Conservation (phyloP, 2,888 invertebrate genomes). For the Hermaeophaga mercurialis region DNA sequence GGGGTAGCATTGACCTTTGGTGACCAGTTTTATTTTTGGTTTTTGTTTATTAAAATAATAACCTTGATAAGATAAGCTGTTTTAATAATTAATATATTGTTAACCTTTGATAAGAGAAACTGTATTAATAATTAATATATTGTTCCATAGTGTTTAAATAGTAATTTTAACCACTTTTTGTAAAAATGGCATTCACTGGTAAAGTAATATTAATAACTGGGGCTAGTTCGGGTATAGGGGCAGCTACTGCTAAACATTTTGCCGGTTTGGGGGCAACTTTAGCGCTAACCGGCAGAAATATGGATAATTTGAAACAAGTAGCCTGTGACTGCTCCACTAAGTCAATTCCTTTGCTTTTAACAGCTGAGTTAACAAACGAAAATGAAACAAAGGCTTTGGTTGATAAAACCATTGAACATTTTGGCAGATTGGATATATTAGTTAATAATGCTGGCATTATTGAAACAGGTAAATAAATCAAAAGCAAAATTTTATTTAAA, state of each 20-base stretch:
- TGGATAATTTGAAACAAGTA: conserved; percentile 68
- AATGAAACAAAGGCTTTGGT: conserved; percentile 73
- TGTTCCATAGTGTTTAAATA: too few species aligned
- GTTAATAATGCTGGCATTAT: conserved; percentile 83
- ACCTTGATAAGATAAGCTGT: too few species aligned
- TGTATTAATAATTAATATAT: too few species aligned
- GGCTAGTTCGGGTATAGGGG: conserved; percentile 86
- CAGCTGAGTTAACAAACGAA: conserved; percentile 77
- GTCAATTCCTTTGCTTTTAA: conserved; percentile 63
- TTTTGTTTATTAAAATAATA: too few species aligned
- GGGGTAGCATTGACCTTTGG: too few species aligned
- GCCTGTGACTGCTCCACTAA: conserved; percentile 62
- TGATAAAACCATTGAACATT: conserved; percentile 73
- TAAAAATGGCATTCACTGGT: conserved; percentile 63
- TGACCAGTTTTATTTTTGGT: too few species aligned
- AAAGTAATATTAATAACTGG: conserved; percentile 80
- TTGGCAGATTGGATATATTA: conserved; percentile 79
- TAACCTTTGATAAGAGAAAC: too few species aligned
- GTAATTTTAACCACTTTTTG: too few species aligned
- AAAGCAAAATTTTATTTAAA: background rate
- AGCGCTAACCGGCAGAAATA: conserved; percentile 74
- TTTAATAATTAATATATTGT: too few species aligned
- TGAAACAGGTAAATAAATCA: conserved; percentile 27
- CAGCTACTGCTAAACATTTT: conserved; percentile 78
- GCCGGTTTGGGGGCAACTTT: conserved; percentile 76